Conservation (phyloP, 2,888 invertebrate genomes). For the Sarcophaga caerulescens region DNA sequence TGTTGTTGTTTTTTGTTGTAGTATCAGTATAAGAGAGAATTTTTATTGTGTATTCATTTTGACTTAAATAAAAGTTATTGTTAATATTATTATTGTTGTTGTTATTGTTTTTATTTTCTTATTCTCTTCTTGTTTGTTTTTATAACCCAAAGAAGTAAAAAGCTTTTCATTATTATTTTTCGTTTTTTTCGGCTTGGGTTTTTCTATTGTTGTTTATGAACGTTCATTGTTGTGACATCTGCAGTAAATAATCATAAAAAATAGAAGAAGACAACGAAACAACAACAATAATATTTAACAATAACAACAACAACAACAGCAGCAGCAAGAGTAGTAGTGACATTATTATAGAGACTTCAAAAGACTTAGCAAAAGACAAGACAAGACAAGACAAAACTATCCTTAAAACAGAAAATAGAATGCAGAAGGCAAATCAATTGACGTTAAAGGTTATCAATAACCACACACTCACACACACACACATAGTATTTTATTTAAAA, state of each 20-base stretch:
- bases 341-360: too few species aligned
- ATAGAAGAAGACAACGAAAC: too few species aligned
- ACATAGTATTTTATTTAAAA: too few species aligned
- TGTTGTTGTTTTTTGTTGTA: constrained; percentile 1
- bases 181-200: background rate
- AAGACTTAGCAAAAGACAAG: background rate
- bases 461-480: too few species aligned
- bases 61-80: constrained; percentile 45
- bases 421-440: background rate
- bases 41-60: constrained; percentile 12
- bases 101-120: too few species aligned
- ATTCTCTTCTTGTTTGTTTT: background rate
- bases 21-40: background rate
- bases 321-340: too few species aligned
- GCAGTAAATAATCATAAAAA: constrained; percentile 49
- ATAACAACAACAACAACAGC: too few species aligned
- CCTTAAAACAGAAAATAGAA: background rate
- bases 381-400: background rate
- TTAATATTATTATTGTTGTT: constrained; percentile 13
- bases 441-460: background rate
- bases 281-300: too few species aligned
- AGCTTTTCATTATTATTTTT: constrained; percentile 16
- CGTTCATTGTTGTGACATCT: constrained; percentile 47
- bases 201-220: constrained; percentile 41
- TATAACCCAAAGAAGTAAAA: constrained; percentile 15